These are phyloP conservation scores for Melanotaenia duboulayi DNA, from an alignment of 2,113 vertebrate species.

Conservation along the genomic window DNA sequence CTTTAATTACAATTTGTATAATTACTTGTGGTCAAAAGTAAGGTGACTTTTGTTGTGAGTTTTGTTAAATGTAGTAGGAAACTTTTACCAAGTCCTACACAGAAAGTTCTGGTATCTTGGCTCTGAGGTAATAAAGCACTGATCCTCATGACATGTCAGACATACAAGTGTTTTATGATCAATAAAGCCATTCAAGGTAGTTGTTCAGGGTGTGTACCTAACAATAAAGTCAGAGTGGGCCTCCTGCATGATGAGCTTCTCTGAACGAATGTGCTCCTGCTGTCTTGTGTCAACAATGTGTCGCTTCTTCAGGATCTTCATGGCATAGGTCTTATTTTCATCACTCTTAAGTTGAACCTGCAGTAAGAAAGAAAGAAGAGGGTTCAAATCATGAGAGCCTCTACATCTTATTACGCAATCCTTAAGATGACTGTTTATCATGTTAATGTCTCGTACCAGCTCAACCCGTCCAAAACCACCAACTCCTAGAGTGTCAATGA, in stretches of 20 bases:
- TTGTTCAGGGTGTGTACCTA: conserved; percentile 81
- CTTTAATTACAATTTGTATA: not conserved
- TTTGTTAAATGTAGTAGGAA: not conserved
- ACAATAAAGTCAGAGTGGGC: conserved; percentile 99
- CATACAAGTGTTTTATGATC: not conserved
- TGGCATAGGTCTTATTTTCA: conserved; percentile 95
- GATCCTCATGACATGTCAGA: not conserved
- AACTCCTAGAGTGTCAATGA: conserved; percentile 93
- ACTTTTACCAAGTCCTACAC: not conserved
- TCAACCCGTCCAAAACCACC: conserved; percentile 90
- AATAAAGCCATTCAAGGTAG: not conserved
- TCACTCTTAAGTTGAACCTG: conserved; percentile 98
- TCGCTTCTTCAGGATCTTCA: conserved; percentile 99
- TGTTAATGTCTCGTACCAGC: conserved; percentile 73
- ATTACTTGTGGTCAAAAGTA: not conserved
- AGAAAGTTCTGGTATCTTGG: not conserved
- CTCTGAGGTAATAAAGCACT: conserved; percentile 3
- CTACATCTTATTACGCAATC: not conserved
- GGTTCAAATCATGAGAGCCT: not conserved
- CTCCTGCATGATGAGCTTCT: conserved; percentile 99
- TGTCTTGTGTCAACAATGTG: conserved; percentile 98
- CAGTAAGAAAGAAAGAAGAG: not conserved
- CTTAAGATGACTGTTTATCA: not conserved
- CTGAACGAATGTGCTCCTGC: conserved; percentile 98
- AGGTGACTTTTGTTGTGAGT: not conserved